phyloP scores from a whole-genome alignment of 2,888 invertebrate species.

The Pegoplata infirma region DNA sequence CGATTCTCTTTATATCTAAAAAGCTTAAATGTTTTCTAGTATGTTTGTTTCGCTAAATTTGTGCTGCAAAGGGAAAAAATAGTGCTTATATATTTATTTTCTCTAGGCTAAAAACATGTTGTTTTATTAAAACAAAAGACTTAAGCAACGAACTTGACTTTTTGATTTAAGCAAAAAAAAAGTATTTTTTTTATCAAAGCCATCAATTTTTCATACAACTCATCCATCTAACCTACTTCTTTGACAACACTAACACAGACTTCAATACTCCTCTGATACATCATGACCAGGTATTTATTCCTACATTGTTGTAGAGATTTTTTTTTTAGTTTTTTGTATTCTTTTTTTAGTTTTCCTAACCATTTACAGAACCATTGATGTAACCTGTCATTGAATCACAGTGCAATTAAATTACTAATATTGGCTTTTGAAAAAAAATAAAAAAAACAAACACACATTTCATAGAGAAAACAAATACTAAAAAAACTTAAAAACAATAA shows the following conservation, averaged over 20 bases:
- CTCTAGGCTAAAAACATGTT: too few species aligned
- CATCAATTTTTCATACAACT: background rate
- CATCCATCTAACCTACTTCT: conserved; percentile 39
- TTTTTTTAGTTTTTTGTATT: background rate
- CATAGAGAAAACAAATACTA: conserved; percentile 16
- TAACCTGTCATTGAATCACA: conserved; percentile 59
- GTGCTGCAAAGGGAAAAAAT: too few species aligned
- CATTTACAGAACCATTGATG: conserved; percentile 56
- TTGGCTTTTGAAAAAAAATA: conserved; percentile 41
- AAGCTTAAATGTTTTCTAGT: too few species aligned
- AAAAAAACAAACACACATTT: conserved; percentile 18
- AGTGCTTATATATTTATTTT: too few species aligned
- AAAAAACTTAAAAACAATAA: conserved; percentile 44
- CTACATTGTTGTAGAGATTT: background rate
- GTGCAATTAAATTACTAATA: conserved; percentile 61
- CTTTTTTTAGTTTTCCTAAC: conserved; percentile 9
- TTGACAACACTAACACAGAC: conserved; percentile 21
- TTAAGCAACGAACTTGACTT: background rate
- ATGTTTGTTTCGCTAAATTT: too few species aligned
- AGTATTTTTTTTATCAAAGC: background rate
- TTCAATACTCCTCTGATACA: background rate
- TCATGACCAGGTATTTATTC: conserved; percentile 4
- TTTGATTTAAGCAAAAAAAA: background rate
- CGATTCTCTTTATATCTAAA: too few species aligned
- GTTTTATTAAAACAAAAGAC: too few species aligned